phyloP scores from a whole-genome alignment of 2,888 invertebrate species.

The Lydus trimaculatus region DNA sequence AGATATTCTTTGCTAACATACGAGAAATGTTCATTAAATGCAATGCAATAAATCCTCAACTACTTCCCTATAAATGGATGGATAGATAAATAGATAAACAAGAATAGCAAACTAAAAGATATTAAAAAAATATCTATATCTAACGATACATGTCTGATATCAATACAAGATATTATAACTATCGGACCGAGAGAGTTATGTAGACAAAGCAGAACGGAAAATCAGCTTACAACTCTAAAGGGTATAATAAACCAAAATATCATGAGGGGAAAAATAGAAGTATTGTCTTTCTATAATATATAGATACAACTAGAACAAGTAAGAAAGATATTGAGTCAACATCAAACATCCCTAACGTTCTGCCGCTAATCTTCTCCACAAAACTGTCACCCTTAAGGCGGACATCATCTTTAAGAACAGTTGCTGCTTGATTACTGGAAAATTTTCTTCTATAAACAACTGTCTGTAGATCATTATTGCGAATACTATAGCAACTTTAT shows the following conservation, averaged over 20 bases:
- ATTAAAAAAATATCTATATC: slow-evolving; percentile 18
- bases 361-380: slow-evolving; percentile 22
- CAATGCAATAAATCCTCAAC: not conserved
- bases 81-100: not conserved
- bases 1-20: not conserved
- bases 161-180: slow-evolving; percentile 41
- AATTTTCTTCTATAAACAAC: not conserved
- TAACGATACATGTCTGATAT: slow-evolving; percentile 28
- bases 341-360: slow-evolving; percentile 38
- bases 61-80: not conserved
- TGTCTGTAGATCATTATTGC: too few relatives aligned
- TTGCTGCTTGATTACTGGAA: not conserved
- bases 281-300: too few relatives aligned
- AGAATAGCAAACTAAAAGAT: not conserved
- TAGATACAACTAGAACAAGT: too few relatives aligned
- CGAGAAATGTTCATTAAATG: not conserved
- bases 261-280: not conserved
- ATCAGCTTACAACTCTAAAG: slow-evolving; percentile 50
- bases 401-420: slow-evolving; percentile 25
- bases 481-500: too few relatives aligned
- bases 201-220: slow-evolving; percentile 47
- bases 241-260: slow-evolving; percentile 47
- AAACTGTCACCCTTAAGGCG: slow-evolving; percentile 38
- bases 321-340: slow-evolving; percentile 41
- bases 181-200: slow-evolving; percentile 40